Conservation (phyloP, 2,888 invertebrate species). For the Vannuccia rotundouncinata region DNA sequence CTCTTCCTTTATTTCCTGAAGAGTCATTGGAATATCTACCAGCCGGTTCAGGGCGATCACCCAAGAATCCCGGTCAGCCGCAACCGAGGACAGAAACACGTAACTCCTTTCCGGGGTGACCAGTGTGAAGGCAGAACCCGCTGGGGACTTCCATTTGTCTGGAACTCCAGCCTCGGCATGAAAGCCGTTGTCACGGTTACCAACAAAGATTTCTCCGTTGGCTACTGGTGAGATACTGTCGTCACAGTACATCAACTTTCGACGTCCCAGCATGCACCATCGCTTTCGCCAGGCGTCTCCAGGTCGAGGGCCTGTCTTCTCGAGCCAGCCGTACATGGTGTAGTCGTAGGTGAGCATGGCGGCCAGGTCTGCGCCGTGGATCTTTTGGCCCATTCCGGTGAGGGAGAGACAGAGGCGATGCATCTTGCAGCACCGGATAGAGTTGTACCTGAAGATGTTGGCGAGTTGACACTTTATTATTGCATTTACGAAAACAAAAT, state of each 20-base stretch:
- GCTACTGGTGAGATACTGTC: constrained; percentile 68
- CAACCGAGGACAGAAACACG: not conserved
- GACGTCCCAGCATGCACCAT: constrained; percentile 80
- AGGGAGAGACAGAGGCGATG: constrained; percentile 75
- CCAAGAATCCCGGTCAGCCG: not conserved
- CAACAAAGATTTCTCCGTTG: constrained; percentile 81
- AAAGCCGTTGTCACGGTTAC: constrained; percentile 66
- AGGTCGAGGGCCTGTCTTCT: constrained; percentile 76
- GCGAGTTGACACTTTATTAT: too few species aligned
- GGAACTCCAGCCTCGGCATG: constrained; percentile 62
- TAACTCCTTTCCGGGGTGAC: constrained; percentile 31
- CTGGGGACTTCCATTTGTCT: not conserved
- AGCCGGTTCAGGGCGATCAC: not conserved
- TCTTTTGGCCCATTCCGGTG: constrained; percentile 59
- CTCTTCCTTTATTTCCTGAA: not conserved
- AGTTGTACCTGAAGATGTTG: constrained; percentile 65
- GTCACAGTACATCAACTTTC: constrained; percentile 86
- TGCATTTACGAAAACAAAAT: too few species aligned
- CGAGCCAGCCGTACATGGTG: constrained; percentile 75
- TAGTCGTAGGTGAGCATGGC: constrained; percentile 73
- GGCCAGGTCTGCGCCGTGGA: constrained; percentile 58
- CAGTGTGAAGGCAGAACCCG: constrained; percentile 5
- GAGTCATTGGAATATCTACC: not conserved
- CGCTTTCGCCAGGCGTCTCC: constrained; percentile 74
- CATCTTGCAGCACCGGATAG: constrained; percentile 74